phyloP scores from a whole-genome alignment of 1,140 invertebrate genomes.

The Lepidurus arcticus region DNA sequence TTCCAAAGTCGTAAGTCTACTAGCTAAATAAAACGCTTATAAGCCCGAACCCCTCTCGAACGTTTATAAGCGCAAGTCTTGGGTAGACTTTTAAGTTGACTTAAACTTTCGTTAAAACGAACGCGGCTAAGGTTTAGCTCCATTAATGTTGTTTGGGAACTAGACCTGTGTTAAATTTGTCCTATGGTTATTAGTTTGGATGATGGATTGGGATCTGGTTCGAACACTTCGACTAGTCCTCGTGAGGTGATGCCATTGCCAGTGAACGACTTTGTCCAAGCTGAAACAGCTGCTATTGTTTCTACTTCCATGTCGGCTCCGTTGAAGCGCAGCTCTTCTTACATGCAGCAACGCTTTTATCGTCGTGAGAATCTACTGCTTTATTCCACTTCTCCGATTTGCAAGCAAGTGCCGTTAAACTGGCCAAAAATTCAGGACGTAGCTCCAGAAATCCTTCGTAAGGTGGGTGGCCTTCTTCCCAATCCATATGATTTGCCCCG shows the following conservation, averaged over 20 bases:
- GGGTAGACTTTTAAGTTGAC: neutral
- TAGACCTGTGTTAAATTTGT: neutral
- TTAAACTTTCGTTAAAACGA: neutral
- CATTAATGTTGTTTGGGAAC: neutral
- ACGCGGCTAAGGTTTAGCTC: no score
- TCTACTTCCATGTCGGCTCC: neutral
- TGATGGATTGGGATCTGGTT: conserved; percentile 1
- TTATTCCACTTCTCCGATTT: conserved; percentile 24
- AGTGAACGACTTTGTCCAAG: neutral
- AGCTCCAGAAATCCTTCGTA: conserved; percentile 24
- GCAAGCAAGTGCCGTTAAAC: conserved; percentile 24
- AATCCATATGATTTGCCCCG: neutral
- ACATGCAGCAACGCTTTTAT: neutral
- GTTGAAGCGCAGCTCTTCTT: neutral
- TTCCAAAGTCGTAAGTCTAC: no score
- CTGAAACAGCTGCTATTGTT: neutral
- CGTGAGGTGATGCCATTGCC: neutral
- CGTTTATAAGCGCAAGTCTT: neutral
- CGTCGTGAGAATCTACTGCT: conserved; percentile 25
- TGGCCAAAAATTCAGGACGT: neutral
- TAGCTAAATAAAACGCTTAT: no score
- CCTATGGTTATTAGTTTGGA: neutral
- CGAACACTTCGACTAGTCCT: neutral
- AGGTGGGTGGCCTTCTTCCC: conserved; percentile 7
- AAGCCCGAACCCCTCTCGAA: no score